These are phyloP conservation scores for Eptesicus fuscus DNA, from an alignment of 2,113 vertebrate species.

Conservation along the genomic window DNA sequence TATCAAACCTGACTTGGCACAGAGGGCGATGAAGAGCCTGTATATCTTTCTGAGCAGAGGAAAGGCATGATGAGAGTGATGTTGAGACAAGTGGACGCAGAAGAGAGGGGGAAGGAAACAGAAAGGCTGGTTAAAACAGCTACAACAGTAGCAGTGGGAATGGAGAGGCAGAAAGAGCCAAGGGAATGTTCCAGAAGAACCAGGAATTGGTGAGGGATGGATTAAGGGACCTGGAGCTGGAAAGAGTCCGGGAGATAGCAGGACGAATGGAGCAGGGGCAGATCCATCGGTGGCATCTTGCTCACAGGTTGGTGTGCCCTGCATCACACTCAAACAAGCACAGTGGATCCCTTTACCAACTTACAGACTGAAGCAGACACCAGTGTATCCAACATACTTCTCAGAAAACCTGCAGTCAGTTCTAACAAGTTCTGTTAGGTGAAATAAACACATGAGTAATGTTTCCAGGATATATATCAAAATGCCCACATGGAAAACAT, in stretches of 20 bases:
- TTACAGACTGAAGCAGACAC: not conserved
- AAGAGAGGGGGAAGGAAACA: not conserved
- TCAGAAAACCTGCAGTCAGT: not conserved
- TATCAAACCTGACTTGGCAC: not conserved
- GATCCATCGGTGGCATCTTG: not conserved
- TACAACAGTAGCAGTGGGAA: not conserved
- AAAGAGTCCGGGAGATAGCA: not conserved
- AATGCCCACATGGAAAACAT: conserved; percentile 31
- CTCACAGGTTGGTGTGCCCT: not conserved
- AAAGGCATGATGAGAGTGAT: not conserved
- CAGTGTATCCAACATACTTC: not conserved
- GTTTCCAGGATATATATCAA: not conserved
- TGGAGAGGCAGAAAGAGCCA: not conserved
- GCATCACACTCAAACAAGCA: not conserved
- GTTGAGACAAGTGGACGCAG: not conserved
- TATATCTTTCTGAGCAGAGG: not conserved
- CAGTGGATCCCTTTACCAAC: not conserved
- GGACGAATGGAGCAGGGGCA: not conserved
- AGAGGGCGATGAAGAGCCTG: not conserved
- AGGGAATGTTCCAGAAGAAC: not conserved
- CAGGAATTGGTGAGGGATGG: not conserved
- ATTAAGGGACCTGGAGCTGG: not conserved
- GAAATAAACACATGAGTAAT: not conserved
- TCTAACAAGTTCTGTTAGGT: not conserved
- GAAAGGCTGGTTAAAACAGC: not conserved